Percentiles rank a stretch among this genome's conserved stretches.
Conservation (phyloP, 1,140 invertebrate genomes). For the Heterodera schachtii region DNA sequence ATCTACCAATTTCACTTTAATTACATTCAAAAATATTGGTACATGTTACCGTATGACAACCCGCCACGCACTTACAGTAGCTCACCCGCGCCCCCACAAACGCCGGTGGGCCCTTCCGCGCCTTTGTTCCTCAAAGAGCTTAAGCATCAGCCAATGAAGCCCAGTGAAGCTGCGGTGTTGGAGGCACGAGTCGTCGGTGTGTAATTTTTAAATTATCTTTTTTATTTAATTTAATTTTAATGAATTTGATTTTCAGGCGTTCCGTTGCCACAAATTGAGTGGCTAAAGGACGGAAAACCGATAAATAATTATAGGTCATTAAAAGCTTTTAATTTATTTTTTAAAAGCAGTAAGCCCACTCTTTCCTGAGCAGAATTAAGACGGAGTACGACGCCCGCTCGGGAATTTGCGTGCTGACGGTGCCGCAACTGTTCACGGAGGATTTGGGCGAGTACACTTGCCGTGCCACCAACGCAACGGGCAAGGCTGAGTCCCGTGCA, state of each 20-base stretch:
- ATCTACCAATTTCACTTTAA: too few species aligned
- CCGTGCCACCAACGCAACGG: constrained; percentile 83
- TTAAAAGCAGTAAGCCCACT: constrained; percentile 57
- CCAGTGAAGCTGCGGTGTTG: constrained; percentile 48
- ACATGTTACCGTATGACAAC: too few species aligned
- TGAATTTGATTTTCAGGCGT: constrained; percentile 18
- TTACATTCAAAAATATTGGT: too few species aligned
- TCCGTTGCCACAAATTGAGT: constrained; percentile 71
- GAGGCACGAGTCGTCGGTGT: constrained; percentile 57
- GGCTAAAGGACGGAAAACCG: constrained; percentile 90
- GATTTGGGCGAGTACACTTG: constrained; percentile 75
- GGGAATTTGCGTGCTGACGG: constrained; percentile 59
- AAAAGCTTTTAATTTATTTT: constrained; percentile 3
- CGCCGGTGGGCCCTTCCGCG: constrained; percentile 60
- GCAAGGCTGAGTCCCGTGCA: constrained; percentile 52
- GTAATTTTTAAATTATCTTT: background rate
- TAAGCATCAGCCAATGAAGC: constrained; percentile 58
- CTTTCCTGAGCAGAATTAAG: constrained; percentile 40
- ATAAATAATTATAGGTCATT: constrained; percentile 73
- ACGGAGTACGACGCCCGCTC: constrained; percentile 69
- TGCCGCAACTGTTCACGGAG: constrained; percentile 61
- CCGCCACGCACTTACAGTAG: constrained; percentile 37
- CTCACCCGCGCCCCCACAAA: constrained; percentile 61
- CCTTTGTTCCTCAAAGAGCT: constrained; percentile 64
- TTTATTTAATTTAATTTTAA: too few species aligned